phyloP scores from a whole-genome alignment of 2,888 invertebrate genomes.

The Ephialtes manifestator region DNA sequence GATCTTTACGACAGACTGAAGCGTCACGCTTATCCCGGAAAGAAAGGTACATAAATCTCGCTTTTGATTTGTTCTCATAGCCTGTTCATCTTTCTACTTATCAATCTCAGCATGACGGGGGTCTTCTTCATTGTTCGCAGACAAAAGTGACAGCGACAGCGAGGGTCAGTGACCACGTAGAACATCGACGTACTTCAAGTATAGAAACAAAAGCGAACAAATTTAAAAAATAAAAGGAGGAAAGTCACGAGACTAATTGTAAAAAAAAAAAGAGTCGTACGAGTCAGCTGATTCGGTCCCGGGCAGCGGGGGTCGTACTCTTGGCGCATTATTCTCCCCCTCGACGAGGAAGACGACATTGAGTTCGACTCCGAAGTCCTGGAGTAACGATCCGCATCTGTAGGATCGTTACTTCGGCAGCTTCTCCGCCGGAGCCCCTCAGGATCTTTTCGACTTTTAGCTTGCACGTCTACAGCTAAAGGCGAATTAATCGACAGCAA shows the following conservation, averaged over 20 bases:
- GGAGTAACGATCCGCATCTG: slow-evolving; percentile 77
- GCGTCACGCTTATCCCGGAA: slow-evolving; percentile 97
- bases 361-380: slow-evolving; percentile 74
- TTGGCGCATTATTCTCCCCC: slow-evolving; percentile 43
- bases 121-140: slow-evolving; percentile 87
- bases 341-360: slow-evolving; percentile 46
- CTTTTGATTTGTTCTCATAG: slow-evolving; percentile 11
- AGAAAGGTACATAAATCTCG: slow-evolving; percentile 92
- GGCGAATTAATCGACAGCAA: slow-evolving; percentile 13
- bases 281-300: slow-evolving; percentile 26
- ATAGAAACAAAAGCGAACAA: slow-evolving; percentile 36
- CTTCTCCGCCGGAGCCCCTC: slow-evolving; percentile 50
- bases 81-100: slow-evolving; percentile 64
- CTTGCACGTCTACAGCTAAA: slow-evolving; percentile 16
- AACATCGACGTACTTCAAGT: slow-evolving; percentile 53
- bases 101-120: slow-evolving; percentile 68
- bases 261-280: slow-evolving; percentile 38
- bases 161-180: slow-evolving; percentile 92
- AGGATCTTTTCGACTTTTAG: slow-evolving; percentile 61
- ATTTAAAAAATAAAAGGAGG: slow-evolving; percentile 58
- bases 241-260: slow-evolving; percentile 52
- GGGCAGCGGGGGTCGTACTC: slow-evolving; percentile 59
- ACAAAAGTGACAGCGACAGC: slow-evolving; percentile 98
- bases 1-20: slow-evolving; percentile 98
- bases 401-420: slow-evolving; percentile 80